These are phyloP conservation scores for Mallotus villosus DNA, from an alignment of 2,797 vertebrate species.

Conservation along the genomic window DNA sequence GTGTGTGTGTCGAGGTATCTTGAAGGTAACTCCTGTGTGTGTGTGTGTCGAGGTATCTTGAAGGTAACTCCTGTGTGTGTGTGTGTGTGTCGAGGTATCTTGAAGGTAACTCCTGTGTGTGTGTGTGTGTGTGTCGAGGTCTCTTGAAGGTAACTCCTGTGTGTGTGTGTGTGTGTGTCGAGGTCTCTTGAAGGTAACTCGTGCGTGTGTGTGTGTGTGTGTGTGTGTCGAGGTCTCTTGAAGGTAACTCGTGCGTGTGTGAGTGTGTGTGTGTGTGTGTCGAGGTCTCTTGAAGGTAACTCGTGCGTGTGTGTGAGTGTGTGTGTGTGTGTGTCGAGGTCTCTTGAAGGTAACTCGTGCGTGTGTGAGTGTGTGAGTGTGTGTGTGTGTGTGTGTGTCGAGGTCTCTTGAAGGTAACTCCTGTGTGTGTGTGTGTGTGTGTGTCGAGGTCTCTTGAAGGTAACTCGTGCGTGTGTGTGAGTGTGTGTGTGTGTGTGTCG, in stretches of 20 bases:
- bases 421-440: too few relatives aligned
- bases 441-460: neutral
- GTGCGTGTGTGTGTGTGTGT: constrained; percentile 19
- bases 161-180: neutral
- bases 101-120: constrained; percentile 40
- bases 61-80: constrained; percentile 17
- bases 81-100: constrained; percentile 54
- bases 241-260: constrained; percentile 47
- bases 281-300: too few relatives aligned
- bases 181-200: too few relatives aligned
- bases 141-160: too few relatives aligned
- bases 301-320: too few relatives aligned
- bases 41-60: constrained; percentile 28
- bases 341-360: too few relatives aligned
- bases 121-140: constrained; percentile 60
- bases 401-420: neutral
- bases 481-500: constrained; percentile 9
- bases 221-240: constrained; percentile 53
- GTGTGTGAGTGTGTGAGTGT: too few relatives aligned
- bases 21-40: constrained; percentile 40
- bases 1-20: constrained; percentile 38
- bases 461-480: too few relatives aligned
- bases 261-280: constrained; percentile 58
- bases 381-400: neutral
- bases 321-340: neutral